Base-by-base conservation (phyloP, 1,140 invertebrate genomes). In the Pseudomyrmex pallidus region DNA sequence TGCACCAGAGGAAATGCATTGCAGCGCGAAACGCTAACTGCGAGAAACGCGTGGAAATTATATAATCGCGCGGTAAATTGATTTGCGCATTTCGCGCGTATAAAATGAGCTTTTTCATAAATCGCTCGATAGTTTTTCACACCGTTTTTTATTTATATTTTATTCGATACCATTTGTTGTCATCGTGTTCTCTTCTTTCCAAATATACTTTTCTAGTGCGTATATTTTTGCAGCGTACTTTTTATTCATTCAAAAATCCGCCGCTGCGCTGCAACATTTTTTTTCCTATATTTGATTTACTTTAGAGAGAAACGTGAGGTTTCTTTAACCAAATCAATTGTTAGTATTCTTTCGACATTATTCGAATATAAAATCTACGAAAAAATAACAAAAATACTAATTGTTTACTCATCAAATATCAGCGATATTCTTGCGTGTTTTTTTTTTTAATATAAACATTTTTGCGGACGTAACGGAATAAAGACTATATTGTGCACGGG, bases 21-120 rank as follows among this genome's bases (percentile, higher is more conserved):
- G 63, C 63, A 35, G 17, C n/a, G 25, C n/a, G 7, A 20, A 35
- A 35, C 35, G 35, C 35, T 77, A 2, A 50, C 68, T 57, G 44
- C 5, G 35, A 35, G 63, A 48, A 48, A 48, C 20, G 64, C 52
- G 48, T 35, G 54, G 12, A 72, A 80, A 70, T 80, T 57, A 59
- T 48, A 48, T 72, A 61, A 80, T 70, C 67, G 20, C 44, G 35
- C 35, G 7, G n/a, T 61, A 80, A 78, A 80, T 80, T 78, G 64
- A 70, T 59, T 72, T 20, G 56, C 25, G 59, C 35, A 48, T 48
- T 59, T 12, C 9, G 44, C 15, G 4, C 35, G 7, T 35, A 35
- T 35, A 35, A 35, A 35, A 5, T 35, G 1, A 7, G 35, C 35
- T 35, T 35, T 35, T 35, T 35, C 5, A 35, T 35, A 35, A 35